Conservation (phyloP, 2,888 invertebrate species). For the Bombylius major region DNA sequence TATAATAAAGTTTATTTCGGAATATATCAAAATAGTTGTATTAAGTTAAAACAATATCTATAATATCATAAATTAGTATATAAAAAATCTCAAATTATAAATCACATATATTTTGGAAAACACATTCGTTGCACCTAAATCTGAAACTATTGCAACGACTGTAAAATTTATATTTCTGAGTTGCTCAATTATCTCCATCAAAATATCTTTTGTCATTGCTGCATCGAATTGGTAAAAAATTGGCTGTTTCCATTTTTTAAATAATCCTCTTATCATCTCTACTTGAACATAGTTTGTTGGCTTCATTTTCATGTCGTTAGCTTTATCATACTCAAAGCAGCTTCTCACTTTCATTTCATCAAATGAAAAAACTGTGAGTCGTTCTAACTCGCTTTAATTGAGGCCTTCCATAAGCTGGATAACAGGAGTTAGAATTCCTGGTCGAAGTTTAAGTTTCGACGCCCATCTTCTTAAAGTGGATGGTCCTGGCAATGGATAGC, state of each 20-base stretch:
- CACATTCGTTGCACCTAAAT: conserved; percentile 6
- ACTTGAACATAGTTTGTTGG: conserved; percentile 10
- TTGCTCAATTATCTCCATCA: conserved; percentile 9
- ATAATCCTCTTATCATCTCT: conserved; percentile 7
- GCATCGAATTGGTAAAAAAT: conserved; percentile 8
- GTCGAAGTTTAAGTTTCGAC: too few species aligned
- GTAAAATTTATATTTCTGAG: conserved; percentile 2
- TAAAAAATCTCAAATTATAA: too few species aligned
- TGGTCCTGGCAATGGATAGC: too few species aligned
- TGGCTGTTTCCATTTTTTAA: conserved; percentile 10
- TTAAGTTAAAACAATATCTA: too few species aligned
- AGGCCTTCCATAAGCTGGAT: too few species aligned
- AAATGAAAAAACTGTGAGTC: neutral
- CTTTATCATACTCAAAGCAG: conserved; percentile 7
- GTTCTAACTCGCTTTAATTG: too few species aligned
- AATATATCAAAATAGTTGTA: too few species aligned
- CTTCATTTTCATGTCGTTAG: conserved; percentile 4
- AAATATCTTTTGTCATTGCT: conserved; percentile 1
- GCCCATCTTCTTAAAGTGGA: too few species aligned
- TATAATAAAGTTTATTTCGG: too few species aligned
- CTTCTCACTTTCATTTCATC: conserved; percentile 13
- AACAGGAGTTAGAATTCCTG: too few species aligned
- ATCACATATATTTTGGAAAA: too few species aligned
- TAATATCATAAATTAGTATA: too few species aligned
- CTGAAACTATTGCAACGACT: conserved; percentile 8